These are phyloP conservation scores for Reinhardtius hippoglossoides DNA, from an alignment of 2,113 vertebrate species.

Conservation along the genomic window DNA sequence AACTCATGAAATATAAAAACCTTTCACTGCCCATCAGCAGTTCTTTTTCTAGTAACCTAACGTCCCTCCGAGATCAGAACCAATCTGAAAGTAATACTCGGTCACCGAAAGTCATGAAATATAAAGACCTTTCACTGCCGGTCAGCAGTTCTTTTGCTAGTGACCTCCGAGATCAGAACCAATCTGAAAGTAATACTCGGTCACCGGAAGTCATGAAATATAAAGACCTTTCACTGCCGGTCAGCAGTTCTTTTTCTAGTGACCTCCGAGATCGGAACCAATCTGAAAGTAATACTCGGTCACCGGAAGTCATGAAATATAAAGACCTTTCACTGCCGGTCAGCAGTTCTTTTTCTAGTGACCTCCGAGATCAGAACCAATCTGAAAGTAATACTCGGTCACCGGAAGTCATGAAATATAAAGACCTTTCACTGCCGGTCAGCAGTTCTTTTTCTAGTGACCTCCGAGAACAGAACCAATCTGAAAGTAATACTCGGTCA, in stretches of 20 bases:
- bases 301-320: no score
- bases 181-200: slow-evolving; percentile 67
- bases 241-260: slow-evolving; percentile 64
- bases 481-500: slow-evolving; percentile 70
- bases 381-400: no score
- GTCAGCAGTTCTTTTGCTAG: slow-evolving; percentile 65
- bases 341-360: no score
- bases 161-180: slow-evolving; percentile 82
- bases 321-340: no score
- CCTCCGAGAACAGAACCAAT: slow-evolving; percentile 79
- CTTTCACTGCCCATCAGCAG: slow-evolving; percentile 77
- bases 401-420: slow-evolving; percentile 87
- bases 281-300: slow-evolving; percentile 67
- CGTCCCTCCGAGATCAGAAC: slow-evolving; percentile 82
- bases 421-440: slow-evolving; percentile 82
- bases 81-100: slow-evolving; percentile 68
- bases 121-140: slow-evolving; percentile 71
- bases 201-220: no score
- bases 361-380: no score
- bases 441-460: slow-evolving; percentile 75
- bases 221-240: slow-evolving; percentile 72
- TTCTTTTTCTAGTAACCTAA: slow-evolving; percentile 78
- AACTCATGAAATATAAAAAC: slow-evolving; percentile 94
- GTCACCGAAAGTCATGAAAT: no score
- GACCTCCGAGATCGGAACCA: slow-evolving; percentile 82